Evolutionary conservation across 2,888 invertebrate genomes (phyloP), one percentile per base, ranked within the genome.

Genomic region (Pegoplata infirma): DNA sequence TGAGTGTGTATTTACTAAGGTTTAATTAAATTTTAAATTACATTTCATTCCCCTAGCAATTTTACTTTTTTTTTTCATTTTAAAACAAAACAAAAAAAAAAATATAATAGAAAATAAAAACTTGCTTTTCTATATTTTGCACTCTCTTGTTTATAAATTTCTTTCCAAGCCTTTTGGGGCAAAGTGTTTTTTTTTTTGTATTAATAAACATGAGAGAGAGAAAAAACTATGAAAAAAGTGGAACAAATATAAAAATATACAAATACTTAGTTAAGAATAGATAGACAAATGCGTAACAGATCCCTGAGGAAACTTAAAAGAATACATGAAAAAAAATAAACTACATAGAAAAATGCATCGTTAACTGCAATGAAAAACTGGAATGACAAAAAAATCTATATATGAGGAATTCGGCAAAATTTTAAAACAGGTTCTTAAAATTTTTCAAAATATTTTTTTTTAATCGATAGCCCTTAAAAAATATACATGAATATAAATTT

Each of bases 281-380:
- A 53, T 10, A 74, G 59, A 74, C 66, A 67, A 66, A 44, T 66
- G 66, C 66, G 51, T 74, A 67, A 53, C 73, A 67, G 19, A 36
- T 53, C 73, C 73, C 14, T 17, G 28, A 44, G 51, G 73, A 66
- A 58, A n/a, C 5, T 5, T n/a, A 40, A 40, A 40, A 40, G n/a
- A 40, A 12, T n/a, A 3, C n/a, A 40, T n/a, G 36, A 40, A n/a
- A 40, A 40, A 40, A 40, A n/a, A n/a, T n/a, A n/a, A n/a, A n/a
- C n/a, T n/a, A 12, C 36, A n/a, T 2, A 40, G 36, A 40, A 4
- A 40, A 40, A 12, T 40, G n/a, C n/a, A 40, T n/a, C n/a, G n/a
- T 5, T 5, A 40, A 40, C 36, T 40, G 36, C 36, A 40, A n/a
- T 40, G 36, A 40, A n/a, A 40, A 12, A 12, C 36, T 40, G n/a